Base-by-base conservation (phyloP, 2,888 invertebrate species). In the Melieria picta region DNA sequence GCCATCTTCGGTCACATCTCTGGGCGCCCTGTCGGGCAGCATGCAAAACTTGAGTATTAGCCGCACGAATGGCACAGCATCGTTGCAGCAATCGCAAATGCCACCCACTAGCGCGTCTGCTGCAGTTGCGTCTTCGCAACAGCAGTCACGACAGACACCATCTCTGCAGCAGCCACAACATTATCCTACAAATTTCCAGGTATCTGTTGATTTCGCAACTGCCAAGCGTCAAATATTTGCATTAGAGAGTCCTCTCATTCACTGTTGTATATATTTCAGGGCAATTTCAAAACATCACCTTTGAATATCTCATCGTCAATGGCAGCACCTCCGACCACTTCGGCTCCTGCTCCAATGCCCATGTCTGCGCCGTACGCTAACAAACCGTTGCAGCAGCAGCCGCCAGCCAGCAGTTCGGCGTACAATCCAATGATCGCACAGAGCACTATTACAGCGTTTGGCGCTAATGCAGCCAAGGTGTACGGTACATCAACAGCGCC, bases 41-140 rank as follows among this genome's bases (percentile, higher is more conserved):
- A 77, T 84, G 79, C 82, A 84, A 60, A 81, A 79, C 64, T 73
- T 83, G 71, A 82, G 77, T 68, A 56, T 80, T 16, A 78, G 77
- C 73, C 75, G 77, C 6, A 72, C 69, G 10, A 80, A 79, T 66
- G 78, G 79, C 16, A 63, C 70, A 30, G 50, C 72, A 6, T 42
- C 69, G 30, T 64, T 1, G 66, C 65, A 10, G 58, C 30, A 30
- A 30, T 30, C 72, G 11, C 64, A 62, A 43, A 4, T 55, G 7
- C 61, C 72, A 16, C 66, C 65, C 7, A 56, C 60, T 57, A 47
- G 64, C 57, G 52, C 66, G 60, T 58, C 58, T 69, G 65, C 72
- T 50, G 43, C 52, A 52, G 9, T 67, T 55, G 9, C 71, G 57
- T 5, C 56, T 9, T 65, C 16, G 57, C 30, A 30, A 46, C 43